Percentiles rank a stretch among this genome's conserved stretches.
Conservation (phyloP, 2,888 invertebrate genomes). For the Zootermopsis nevadensis region DNA sequence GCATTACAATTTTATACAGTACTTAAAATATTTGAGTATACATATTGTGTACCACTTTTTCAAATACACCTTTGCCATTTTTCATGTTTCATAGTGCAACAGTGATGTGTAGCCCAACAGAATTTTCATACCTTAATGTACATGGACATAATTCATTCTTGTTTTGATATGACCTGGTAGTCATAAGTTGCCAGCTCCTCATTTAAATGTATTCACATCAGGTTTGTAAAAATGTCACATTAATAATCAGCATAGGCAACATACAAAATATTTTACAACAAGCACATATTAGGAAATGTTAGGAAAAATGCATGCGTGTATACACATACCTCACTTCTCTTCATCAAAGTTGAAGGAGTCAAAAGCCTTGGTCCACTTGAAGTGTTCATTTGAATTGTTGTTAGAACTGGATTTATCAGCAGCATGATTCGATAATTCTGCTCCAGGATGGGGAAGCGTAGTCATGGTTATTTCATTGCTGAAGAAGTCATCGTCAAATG, state of each 20-base stretch:
- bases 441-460: slow-evolving; percentile 46
- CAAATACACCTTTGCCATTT: too few species aligned
- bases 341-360: slow-evolving; percentile 61
- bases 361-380: slow-evolving; percentile 66
- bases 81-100: too few species aligned
- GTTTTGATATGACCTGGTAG: too few species aligned
- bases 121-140: too few species aligned
- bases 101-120: too few species aligned
- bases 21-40: too few species aligned
- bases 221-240: too few species aligned
- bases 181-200: too few species aligned
- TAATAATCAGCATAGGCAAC: background rate
- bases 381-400: slow-evolving; percentile 54
- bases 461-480: slow-evolving; percentile 58
- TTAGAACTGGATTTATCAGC: slow-evolving; percentile 47
- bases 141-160: too few species aligned
- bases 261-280: background rate
- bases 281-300: background rate
- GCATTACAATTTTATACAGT: too few species aligned
- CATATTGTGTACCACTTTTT: too few species aligned
- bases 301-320: background rate
- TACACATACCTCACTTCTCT: slow-evolving; percentile 55
- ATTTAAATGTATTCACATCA: too few species aligned
- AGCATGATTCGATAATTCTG: slow-evolving; percentile 48
- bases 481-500: slow-evolving; percentile 91